Evolutionary conservation across 2,113 vertebrate genomes (phyloP).

Genomic region (Variabilichromis moorii): DNA sequence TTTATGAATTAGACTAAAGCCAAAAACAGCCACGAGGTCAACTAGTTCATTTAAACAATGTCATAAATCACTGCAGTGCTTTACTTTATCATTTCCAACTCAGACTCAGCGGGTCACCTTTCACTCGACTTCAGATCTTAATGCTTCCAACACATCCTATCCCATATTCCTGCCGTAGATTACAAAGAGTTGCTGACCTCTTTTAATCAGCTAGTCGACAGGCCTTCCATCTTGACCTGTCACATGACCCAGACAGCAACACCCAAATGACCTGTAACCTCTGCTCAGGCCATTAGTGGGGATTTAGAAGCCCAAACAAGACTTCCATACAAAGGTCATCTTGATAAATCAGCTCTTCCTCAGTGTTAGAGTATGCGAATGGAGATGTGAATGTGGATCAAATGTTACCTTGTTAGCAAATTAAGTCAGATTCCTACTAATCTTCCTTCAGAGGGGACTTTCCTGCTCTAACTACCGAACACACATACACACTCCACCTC

Average conservation of each 20-base stretch:
- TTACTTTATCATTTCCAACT: neutral
- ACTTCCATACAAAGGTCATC: constrained; percentile 16
- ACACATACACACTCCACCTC: constrained; percentile 2
- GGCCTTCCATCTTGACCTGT: constrained; percentile 14
- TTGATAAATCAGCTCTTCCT: constrained; percentile 28
- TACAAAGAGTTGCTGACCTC: constrained; percentile 3
- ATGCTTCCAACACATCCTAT: neutral
- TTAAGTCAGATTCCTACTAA: constrained; percentile 14
- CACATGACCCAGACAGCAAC: constrained; percentile 36
- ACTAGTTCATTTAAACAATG: neutral
- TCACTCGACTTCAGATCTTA: neutral
- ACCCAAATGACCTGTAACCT: constrained; percentile 49
- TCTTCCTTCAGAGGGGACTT: constrained; percentile 22
- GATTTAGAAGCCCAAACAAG: constrained; percentile 27
- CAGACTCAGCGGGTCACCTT: neutral
- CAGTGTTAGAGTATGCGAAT: neutral
- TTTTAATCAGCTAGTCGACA: constrained; percentile 6
- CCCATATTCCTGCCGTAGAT: neutral
- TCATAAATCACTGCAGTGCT: neutral
- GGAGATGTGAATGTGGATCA: constrained; percentile 1
- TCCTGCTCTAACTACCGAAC: neutral
- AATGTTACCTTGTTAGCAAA: constrained; percentile 48
- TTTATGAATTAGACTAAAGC: neutral
- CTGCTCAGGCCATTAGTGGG: constrained; percentile 18
- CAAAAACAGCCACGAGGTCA: neutral